phyloP scores from a whole-genome alignment of 2,113 vertebrate species.

The Phrynocephalus versicolor region DNA sequence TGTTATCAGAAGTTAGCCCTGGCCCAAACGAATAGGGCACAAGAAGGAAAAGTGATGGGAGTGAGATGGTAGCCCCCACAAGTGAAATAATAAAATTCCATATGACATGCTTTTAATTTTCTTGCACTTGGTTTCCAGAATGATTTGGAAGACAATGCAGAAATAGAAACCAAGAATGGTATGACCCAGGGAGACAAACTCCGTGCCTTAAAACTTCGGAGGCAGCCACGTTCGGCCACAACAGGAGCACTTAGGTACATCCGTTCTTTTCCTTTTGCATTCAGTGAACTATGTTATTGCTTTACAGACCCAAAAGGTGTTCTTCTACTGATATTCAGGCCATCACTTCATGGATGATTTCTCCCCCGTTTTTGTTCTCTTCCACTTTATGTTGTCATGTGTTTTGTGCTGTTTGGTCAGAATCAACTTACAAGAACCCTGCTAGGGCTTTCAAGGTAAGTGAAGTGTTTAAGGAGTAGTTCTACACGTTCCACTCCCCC shows the following conservation, averaged over 20 bases:
- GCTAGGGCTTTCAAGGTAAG: too few species aligned
- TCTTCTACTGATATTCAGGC: background rate
- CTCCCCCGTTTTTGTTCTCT: too few species aligned
- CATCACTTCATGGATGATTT: too few species aligned
- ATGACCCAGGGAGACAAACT: slow-evolving; percentile 96
- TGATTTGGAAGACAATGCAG: slow-evolving; percentile 74
- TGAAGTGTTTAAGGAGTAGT: too few species aligned
- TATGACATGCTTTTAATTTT: background rate
- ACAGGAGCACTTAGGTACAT: slow-evolving; percentile 82
- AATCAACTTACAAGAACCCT: too few species aligned
- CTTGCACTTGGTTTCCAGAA: slow-evolving; percentile 67
- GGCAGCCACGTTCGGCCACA: slow-evolving; percentile 79
- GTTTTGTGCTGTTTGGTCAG: too few species aligned
- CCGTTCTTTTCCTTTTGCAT: background rate
- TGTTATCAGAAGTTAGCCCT: background rate
- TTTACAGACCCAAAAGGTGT: background rate
- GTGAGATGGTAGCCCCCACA: background rate
- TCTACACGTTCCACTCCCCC: too few species aligned
- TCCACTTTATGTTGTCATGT: too few species aligned
- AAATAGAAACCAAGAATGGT: slow-evolving; percentile 65
- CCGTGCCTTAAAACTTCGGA: slow-evolving; percentile 90
- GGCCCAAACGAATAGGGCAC: background rate
- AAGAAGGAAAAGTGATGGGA: background rate
- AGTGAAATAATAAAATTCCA: background rate
- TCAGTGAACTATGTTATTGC: background rate